Evolutionary conservation across 1,140 invertebrate genomes (phyloP).

Genomic region (Wiebesia pumilae): DNA sequence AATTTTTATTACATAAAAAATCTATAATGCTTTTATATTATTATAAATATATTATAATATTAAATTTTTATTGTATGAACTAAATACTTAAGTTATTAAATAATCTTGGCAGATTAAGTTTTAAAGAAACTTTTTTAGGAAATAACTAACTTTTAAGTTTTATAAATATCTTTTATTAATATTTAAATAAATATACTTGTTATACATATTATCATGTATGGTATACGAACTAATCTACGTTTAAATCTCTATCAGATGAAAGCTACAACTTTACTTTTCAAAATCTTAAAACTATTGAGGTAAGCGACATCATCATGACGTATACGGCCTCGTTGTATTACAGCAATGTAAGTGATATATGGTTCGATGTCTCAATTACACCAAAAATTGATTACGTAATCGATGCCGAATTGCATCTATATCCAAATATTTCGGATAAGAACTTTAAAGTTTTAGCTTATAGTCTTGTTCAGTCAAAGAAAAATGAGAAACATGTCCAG

Average conservation of each 20-base stretch:
- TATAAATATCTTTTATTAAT: background rate
- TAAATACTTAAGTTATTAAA: no score
- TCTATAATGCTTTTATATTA: no score
- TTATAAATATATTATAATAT: no score
- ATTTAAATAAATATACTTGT: background rate
- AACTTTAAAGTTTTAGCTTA: background rate
- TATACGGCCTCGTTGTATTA: conserved; percentile 80
- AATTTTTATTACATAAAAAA: no score
- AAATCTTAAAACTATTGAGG: conserved; percentile 72
- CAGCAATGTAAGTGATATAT: conserved; percentile 87
- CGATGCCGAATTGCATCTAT: conserved; percentile 87
- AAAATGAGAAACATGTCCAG: conserved; percentile 54
- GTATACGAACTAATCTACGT: background rate
- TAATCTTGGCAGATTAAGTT: no score
- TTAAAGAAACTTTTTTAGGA: no score
- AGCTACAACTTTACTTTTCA: background rate
- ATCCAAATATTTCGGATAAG: conserved; percentile 72
- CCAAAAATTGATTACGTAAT: conserved; percentile 82
- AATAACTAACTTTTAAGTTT: no score
- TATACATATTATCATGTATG: background rate
- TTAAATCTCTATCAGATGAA: background rate
- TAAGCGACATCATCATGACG: conserved; percentile 74
- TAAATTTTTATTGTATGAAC: no score
- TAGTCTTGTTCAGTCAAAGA: conserved; percentile 55
- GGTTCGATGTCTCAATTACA: conserved; percentile 90